Evolutionary conservation across 2,797 vertebrate genomes (phyloP).

Genomic region (Scleropages formosus): DNA sequence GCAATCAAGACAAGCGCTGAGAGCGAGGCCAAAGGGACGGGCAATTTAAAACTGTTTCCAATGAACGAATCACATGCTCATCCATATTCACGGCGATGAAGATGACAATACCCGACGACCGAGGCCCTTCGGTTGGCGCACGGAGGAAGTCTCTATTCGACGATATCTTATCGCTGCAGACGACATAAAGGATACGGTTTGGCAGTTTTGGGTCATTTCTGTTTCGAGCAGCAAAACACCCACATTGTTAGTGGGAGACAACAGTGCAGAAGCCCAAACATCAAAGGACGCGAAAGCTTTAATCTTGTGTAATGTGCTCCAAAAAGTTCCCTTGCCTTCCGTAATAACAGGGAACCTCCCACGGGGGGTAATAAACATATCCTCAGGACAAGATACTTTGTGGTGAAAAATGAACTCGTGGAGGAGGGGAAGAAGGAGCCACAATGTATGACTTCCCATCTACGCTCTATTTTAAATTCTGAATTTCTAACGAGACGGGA

Average conservation of each 20-base stretch:
- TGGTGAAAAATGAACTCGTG: not conserved
- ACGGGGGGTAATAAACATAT: slow-evolving; percentile 40
- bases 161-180: slow-evolving; percentile 53
- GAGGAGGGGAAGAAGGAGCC: not conserved
- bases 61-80: not conserved
- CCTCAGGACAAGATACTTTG: slow-evolving; percentile 20
- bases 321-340: slow-evolving; percentile 54
- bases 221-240: slow-evolving; percentile 46
- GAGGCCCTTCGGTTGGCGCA: not conserved
- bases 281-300: slow-evolving; percentile 69
- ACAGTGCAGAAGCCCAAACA: slow-evolving; percentile 49
- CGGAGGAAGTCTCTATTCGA: slow-evolving; percentile 43
- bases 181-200: slow-evolving; percentile 47
- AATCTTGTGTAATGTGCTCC: slow-evolving; percentile 56
- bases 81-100: not conserved
- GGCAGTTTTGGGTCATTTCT: slow-evolving; percentile 66
- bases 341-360: slow-evolving; percentile 45
- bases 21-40: not conserved
- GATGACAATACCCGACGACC: not conserved
- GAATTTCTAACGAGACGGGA: slow-evolving; percentile 9
- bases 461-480: slow-evolving; percentile 1
- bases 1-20: not conserved
- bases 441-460: not conserved
- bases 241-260: slow-evolving; percentile 53
- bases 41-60: not conserved